Evolutionary conservation across 2,113 vertebrate species (phyloP), one percentile per base, ranked within the genome.

Genomic region (Phocoena sinus): DNA sequence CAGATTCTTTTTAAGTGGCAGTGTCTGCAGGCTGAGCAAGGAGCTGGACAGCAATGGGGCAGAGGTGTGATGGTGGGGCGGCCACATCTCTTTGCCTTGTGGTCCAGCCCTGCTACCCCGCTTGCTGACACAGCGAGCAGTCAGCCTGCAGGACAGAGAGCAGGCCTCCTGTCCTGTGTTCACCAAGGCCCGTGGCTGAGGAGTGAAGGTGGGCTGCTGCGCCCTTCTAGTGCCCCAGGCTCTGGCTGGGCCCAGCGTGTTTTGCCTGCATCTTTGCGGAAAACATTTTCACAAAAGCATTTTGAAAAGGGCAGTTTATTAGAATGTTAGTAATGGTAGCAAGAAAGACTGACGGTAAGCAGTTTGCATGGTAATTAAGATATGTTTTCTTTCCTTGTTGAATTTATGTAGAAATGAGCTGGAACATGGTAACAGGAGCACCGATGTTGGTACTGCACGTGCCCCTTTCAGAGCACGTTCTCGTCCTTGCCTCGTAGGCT

Each of bases 401-500:
- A 12, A 12, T 38, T 36, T 33, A 14, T 53, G 28, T 8, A 28
- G 26, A 33, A 15, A 31, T 31, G 33, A 76, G 15, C 60, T 3
- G 47, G 25, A 14, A 74, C 13, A 3, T n/a, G 33, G 8, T 60
- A 47, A 1, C 2, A 0, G 15, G 33, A 74, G 11, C 33, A 20
- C 3, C 15, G 67, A 36, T 50, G 41, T 20, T 47, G 5, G 53
- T 13, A 26, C 77, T 70, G 25, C 4, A 0, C 33, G 3, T 50
- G 33, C 50, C 50, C 4, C 0, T 56, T 23, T 58, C 50, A 44
- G 12, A 33, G n/a, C 17, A 8, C 8, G 1, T 8, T 5, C n/a
- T 20, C 31, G 60, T 20, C 11, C 28, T 7, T 9, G 7, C 21
- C 74, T 70, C 31, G 0, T 10, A 14, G 5, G 50, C 9, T 3